A percentile compares a stretch with the other conserved stretches of the same genome.
Conservation (phyloP, 2,888 invertebrate species). For the Sceliomorpha sp. region DNA sequence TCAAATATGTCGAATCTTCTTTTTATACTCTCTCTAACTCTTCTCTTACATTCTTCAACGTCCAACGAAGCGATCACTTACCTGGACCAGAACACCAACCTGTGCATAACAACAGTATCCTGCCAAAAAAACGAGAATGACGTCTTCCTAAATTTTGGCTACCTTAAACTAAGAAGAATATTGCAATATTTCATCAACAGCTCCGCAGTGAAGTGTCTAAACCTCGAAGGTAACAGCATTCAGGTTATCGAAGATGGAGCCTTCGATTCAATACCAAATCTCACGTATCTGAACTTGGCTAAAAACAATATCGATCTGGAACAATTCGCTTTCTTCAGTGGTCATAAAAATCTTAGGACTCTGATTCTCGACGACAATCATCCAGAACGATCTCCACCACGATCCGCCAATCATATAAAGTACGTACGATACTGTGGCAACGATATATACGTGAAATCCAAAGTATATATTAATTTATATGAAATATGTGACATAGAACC, state of each 20-base stretch:
- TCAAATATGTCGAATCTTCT: too few relatives aligned
- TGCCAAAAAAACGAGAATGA: background rate
- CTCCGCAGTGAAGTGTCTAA: constrained; percentile 14
- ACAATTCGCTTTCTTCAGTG: background rate
- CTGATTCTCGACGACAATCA: constrained; percentile 17
- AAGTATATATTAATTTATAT: too few relatives aligned
- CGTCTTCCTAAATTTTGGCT: background rate
- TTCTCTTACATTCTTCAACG: too few relatives aligned
- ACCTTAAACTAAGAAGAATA: background rate
- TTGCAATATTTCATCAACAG: constrained; percentile 11
- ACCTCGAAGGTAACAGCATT: constrained; percentile 22
- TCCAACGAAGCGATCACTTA: too few relatives aligned
- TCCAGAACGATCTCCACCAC: too few relatives aligned
- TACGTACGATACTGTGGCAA: too few relatives aligned
- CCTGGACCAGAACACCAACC: too few relatives aligned
- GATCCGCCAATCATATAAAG: too few relatives aligned
- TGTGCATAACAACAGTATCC: background rate
- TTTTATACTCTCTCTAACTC: too few relatives aligned
- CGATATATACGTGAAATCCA: too few relatives aligned
- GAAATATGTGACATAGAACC: too few relatives aligned
- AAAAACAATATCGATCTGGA: constrained; percentile 15
- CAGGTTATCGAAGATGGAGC: background rate
- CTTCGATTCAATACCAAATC: constrained; percentile 22
- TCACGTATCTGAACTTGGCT: constrained; percentile 28
- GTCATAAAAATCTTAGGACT: constrained; percentile 9